phyloP scores from a whole-genome alignment of 2,888 invertebrate genomes.

The Melanostoma scalare region DNA sequence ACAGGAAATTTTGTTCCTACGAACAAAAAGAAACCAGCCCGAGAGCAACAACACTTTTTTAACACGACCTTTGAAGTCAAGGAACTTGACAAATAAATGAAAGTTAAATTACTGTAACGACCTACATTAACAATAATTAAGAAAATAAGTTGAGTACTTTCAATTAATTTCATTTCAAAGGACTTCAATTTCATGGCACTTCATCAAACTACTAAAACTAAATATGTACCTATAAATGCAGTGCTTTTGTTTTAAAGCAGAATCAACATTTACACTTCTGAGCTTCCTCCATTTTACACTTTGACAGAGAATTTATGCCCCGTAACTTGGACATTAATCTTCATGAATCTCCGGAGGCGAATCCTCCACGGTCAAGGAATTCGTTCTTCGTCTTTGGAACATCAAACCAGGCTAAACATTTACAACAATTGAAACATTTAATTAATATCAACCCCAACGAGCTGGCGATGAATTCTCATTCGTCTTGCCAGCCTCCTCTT shows the following conservation, averaged over 20 bases:
- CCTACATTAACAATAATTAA: conserved; percentile 18
- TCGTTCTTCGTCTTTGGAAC: conserved; percentile 19
- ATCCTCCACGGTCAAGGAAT: conserved; percentile 6
- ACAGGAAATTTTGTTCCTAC: too few relatives aligned
- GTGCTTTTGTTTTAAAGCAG: conserved; percentile 29
- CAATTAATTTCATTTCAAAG: conserved; percentile 6
- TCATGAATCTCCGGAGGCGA: conserved; percentile 60
- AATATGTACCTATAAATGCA: conserved; percentile 40
- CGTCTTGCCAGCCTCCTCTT: not conserved
- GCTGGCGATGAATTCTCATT: not conserved
- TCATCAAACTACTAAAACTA: conserved; percentile 54
- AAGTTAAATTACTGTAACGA: not conserved
- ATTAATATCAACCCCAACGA: conserved; percentile 68
- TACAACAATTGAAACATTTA: conserved; percentile 72
- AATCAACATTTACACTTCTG: conserved; percentile 28
- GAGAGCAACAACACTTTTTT: too few relatives aligned
- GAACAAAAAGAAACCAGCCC: too few relatives aligned
- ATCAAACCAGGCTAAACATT: conserved; percentile 59
- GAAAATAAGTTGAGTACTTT: not conserved
- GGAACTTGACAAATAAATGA: too few relatives aligned
- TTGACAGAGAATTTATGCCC: conserved; percentile 58
- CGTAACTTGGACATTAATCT: conserved; percentile 62
- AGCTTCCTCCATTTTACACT: conserved; percentile 38
- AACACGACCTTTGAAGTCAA: too few relatives aligned
- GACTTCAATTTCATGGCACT: conserved; percentile 52